phyloP scores from a whole-genome alignment of 2,113 vertebrate genomes.

The Carettochelys insculpta region DNA sequence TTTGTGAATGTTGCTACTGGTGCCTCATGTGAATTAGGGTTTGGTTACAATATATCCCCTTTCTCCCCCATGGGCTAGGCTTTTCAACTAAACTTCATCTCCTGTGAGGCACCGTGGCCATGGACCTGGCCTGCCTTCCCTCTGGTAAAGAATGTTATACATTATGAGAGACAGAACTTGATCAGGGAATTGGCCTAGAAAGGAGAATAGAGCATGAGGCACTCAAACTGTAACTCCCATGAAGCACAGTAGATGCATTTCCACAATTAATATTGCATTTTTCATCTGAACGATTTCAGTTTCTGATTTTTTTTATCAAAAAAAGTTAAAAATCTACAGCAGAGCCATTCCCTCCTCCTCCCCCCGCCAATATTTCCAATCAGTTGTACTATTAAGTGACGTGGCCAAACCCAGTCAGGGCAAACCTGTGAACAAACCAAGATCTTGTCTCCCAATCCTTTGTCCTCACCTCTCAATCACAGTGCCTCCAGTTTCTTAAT shows the following conservation, averaged over 20 bases:
- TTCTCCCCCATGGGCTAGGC: neutral
- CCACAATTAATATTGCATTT: neutral
- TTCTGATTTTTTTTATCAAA: neutral
- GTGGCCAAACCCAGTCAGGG: neutral
- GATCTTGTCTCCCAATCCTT: no score
- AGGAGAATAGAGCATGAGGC: neutral
- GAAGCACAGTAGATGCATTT: neutral
- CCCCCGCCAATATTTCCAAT: neutral
- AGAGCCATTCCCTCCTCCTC: no score
- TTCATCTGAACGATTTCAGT: neutral
- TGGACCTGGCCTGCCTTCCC: neutral
- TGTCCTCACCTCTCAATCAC: neutral
- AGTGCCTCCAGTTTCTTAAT: neutral
- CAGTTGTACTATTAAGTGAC: neutral
- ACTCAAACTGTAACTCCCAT: neutral
- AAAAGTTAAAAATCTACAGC: neutral
- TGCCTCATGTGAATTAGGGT: no score
- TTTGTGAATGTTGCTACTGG: no score
- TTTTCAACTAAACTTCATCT: neutral
- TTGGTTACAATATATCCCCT: neutral
- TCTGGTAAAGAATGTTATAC: neutral
- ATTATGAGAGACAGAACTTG: neutral
- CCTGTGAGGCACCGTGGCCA: neutral
- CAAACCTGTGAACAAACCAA: neutral
- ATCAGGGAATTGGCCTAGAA: neutral